Evolutionary conservation across 1,140 invertebrate species (phyloP), one percentile per base, ranked within the genome.

Genomic region (Maniola jurtina): DNA sequence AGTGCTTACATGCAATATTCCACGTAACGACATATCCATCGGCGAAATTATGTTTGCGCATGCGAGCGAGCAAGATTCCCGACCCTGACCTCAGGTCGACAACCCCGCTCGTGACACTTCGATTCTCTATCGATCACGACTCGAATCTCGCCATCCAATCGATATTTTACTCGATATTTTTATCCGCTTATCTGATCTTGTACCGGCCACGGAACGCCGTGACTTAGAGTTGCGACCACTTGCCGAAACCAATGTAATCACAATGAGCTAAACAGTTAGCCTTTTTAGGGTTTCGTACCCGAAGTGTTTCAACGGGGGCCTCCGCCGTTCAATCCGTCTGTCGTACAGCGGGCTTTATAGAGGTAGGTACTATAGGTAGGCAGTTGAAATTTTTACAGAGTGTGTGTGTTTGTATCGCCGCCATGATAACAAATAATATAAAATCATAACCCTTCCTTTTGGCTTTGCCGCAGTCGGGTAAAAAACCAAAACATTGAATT

Each of bases 81-180:
- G 86, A 89, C 88, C 88, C 80, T 89, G 85, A 90, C 86, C 86
- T 61, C 58, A 77, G 84, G 83, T 76, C 83, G 72, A 79, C 68
- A 78, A 88, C 77, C 85, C 77, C 77, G 81, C 80, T 76, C 88
- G 88, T 90, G 88, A 90, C 88, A 90, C 85, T 90, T 88, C 82
- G 85, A 85, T 87, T 81, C 79, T 82, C 84, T 84, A 89, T 89
- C 85, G 86, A 90, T 90, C 88, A 89, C 86, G 88, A 90, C 86
- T 75, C 68, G 72, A 76, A 88, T 87, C 84, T 84, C 72, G 70
- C 73, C 74, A 82, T 84, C 81, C 80, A 77, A 80, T 86, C 78
- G 79, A 79, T 81, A 81, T 72, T 81, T 81, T 76, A 75, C 71
- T 87, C 84, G 81, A 85, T 89, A 85, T 86, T 90, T 88, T 89